Evolutionary conservation across 2,888 invertebrate species (phyloP).

Genomic region (Chaetoderma sp.): DNA sequence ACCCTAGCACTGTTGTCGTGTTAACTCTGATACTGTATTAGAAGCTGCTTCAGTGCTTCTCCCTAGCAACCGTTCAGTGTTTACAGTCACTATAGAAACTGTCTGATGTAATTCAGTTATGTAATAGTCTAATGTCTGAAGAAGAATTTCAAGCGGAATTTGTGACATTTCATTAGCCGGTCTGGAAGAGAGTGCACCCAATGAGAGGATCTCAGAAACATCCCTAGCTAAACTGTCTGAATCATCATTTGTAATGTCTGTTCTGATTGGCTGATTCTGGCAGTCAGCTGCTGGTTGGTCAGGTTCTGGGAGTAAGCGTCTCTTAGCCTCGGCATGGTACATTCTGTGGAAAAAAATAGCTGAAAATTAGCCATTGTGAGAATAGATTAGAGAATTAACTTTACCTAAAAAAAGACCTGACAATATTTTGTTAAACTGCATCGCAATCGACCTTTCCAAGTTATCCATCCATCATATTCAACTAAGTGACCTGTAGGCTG

Average conservation of each 20-base stretch:
- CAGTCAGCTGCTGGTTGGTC: constrained; percentile 19
- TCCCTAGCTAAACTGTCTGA: constrained; percentile 14
- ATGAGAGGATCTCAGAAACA: constrained; percentile 35
- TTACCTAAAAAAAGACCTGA: too few species aligned
- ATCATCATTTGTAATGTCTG: constrained; percentile 16
- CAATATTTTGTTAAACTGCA: too few species aligned
- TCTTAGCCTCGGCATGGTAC: constrained; percentile 43
- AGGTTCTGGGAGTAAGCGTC: constrained; percentile 25
- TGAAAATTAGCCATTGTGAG: too few species aligned
- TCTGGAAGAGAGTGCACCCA: constrained; percentile 26
- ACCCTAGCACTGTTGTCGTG: too few species aligned
- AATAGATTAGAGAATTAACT: too few species aligned
- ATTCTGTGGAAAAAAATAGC: constrained; percentile 35
- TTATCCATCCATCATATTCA: too few species aligned
- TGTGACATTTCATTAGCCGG: constrained; percentile 32
- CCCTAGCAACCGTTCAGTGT: constrained; percentile 34
- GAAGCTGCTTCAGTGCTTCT: too few species aligned
- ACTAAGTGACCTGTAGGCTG: too few species aligned
- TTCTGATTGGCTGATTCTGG: constrained; percentile 34
- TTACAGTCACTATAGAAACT: constrained; percentile 32
- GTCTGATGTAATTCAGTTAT: constrained; percentile 41
- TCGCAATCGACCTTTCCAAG: too few species aligned
- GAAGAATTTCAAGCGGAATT: constrained; percentile 41
- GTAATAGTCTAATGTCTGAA: constrained; percentile 47
- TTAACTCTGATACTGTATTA: too few species aligned